A percentile compares a stretch with the other conserved stretches of the same genome.
Conservation (phyloP, 2,113 vertebrate species). For the Pao palembangensis region DNA sequence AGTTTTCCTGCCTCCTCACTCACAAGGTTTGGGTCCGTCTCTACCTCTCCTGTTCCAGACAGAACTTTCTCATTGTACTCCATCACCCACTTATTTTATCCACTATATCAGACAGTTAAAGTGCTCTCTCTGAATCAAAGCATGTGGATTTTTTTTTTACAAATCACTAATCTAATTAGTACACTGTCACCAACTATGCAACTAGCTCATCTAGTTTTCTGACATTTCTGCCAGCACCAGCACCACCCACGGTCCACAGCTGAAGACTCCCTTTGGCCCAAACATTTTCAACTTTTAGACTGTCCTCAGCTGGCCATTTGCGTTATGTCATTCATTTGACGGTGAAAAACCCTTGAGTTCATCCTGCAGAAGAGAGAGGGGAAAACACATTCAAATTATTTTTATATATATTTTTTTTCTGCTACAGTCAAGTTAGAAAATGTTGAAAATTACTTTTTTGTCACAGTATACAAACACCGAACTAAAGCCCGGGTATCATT, state of each 20-base stretch:
- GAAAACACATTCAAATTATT: neutral
- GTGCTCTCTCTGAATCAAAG: neutral
- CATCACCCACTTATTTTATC: conserved; percentile 46
- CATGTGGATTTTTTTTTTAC: neutral
- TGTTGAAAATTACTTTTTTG: neutral
- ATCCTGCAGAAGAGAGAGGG: conserved; percentile 57
- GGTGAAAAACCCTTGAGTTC: conserved; percentile 39
- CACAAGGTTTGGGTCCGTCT: conserved; percentile 76
- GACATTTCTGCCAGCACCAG: conserved; percentile 25
- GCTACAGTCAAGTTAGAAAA: neutral
- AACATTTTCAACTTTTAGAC: neutral
- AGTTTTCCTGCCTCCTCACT: conserved; percentile 79
- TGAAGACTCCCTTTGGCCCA: neutral
- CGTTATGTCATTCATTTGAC: conserved; percentile 20
- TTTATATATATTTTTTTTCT: neutral
- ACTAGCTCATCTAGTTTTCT: conserved; percentile 37
- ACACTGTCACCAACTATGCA: conserved; percentile 15
- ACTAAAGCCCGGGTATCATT: too few relatives aligned
- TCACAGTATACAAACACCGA: neutral
- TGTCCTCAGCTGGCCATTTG: neutral
- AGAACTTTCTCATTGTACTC: conserved; percentile 71
- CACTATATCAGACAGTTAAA: neutral
- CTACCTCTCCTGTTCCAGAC: conserved; percentile 67
- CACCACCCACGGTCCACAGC: conserved; percentile 31
- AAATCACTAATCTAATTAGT: neutral